Conservation (phyloP, 2,888 invertebrate genomes). For the Galerucella nymphaeae region DNA sequence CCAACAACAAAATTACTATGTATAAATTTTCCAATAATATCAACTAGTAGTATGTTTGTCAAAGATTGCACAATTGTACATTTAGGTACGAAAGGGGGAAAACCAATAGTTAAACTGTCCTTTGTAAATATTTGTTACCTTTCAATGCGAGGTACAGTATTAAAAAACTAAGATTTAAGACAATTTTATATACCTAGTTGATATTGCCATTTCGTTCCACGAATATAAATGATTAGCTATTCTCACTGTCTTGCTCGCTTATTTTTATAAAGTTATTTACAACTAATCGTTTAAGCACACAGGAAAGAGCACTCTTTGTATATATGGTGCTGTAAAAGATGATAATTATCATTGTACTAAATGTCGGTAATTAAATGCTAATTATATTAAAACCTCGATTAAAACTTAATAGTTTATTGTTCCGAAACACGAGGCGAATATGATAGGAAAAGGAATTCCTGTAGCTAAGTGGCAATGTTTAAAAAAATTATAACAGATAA, state of each 20-base stretch:
- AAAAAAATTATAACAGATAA: not conserved
- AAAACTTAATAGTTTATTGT: slow-evolving; percentile 1
- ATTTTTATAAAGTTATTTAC: not conserved
- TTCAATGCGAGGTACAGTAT: too few species aligned
- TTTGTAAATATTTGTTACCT: too few species aligned
- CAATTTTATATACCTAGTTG: too few species aligned
- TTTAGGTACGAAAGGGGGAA: too few species aligned
- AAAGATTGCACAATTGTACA: not conserved
- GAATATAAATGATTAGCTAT: too few species aligned
- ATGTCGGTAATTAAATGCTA: slow-evolving; percentile 1
- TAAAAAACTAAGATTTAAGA: too few species aligned
- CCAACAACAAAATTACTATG: not conserved
- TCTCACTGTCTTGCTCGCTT: not conserved
- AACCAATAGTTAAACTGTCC: too few species aligned
- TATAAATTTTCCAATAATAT: not conserved
- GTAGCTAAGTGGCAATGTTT: not conserved
- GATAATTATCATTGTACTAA: not conserved
- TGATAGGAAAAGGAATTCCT: slow-evolving; percentile 11
- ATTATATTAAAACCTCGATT: not conserved
- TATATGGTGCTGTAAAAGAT: not conserved
- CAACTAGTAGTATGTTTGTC: not conserved
- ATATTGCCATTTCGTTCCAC: too few species aligned
- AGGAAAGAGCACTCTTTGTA: not conserved
- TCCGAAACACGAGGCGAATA: slow-evolving; percentile 12
- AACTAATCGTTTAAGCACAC: not conserved